Evolutionary conservation across 1,140 invertebrate genomes (phyloP).

Genomic region (Pseudobourletiella spinata): DNA sequence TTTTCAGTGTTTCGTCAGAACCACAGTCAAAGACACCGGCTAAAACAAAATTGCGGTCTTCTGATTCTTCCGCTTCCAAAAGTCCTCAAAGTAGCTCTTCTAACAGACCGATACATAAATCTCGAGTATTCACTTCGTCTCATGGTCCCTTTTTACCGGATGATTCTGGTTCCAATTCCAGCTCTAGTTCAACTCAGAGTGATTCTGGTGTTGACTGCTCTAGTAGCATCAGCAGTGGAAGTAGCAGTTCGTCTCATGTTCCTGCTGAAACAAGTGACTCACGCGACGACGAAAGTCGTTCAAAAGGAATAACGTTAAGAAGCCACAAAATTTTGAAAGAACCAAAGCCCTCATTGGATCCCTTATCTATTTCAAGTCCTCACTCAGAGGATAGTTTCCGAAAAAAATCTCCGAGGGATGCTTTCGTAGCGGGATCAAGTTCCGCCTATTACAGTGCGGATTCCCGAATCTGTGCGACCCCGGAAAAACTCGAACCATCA

Average conservation of each 20-base stretch:
- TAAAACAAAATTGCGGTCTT: not conserved
- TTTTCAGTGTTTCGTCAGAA: not conserved
- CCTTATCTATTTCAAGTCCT: not conserved
- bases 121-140: not conserved
- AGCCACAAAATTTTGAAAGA: slow-evolving; percentile 29
- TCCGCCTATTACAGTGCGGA: not conserved
- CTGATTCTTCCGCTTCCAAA: not conserved
- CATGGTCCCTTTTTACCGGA: slow-evolving; percentile 9
- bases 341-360: slow-evolving; percentile 5
- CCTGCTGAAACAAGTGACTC: not conserved
- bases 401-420: slow-evolving; percentile 10
- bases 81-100: not conserved
- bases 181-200: slow-evolving; percentile 28
- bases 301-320: slow-evolving; percentile 23
- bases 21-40: not conserved
- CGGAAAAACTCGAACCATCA: not conserved
- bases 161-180: slow-evolving; percentile 32
- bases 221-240: slow-evolving; percentile 23
- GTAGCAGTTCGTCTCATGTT: slow-evolving; percentile 9
- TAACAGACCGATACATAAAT: not conserved
- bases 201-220: slow-evolving; percentile 34
- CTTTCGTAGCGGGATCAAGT: not conserved
- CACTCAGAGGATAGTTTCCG: not conserved
- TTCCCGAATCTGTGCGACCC: not conserved
- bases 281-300: not conserved